Conservation (phyloP, 2,113 vertebrate genomes). For the Lates calcarifer region DNA sequence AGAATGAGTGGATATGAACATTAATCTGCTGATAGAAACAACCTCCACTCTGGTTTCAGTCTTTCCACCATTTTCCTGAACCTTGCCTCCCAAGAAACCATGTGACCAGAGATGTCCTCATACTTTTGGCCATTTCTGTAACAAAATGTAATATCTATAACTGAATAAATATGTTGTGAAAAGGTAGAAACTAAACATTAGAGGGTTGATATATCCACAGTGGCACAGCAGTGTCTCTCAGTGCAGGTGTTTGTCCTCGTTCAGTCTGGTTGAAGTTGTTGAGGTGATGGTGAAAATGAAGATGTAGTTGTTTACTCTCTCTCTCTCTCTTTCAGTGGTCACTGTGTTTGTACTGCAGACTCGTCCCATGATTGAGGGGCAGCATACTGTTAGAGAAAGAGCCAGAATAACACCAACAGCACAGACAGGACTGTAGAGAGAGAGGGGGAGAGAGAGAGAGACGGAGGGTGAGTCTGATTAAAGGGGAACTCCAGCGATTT, state of each 20-base stretch:
- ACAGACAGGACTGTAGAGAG: slow-evolving; percentile 74
- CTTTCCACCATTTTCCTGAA: too few relatives aligned
- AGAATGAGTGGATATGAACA: not conserved
- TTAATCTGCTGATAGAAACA: too few relatives aligned
- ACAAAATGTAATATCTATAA: not conserved
- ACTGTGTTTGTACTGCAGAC: slow-evolving; percentile 68
- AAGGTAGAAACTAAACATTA: not conserved
- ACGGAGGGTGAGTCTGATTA: slow-evolving; percentile 15
- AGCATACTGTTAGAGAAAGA: slow-evolving; percentile 67
- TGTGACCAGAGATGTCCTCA: not conserved
- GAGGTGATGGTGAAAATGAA: not conserved
- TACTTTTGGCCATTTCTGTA: not conserved
- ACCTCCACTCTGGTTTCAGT: too few relatives aligned
- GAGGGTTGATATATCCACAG: not conserved
- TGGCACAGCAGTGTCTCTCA: not conserved
- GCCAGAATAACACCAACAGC: slow-evolving; percentile 73
- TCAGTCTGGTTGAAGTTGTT: not conserved
- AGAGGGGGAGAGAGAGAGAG: not conserved
- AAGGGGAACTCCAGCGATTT: not conserved
- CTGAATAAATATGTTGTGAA: slow-evolving; percentile 17
- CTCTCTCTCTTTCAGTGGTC: slow-evolving; percentile 58
- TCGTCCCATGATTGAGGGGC: slow-evolving; percentile 63
- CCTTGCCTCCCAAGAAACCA: too few relatives aligned
- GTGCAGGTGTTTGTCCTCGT: not conserved
- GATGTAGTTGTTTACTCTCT: not conserved